Evolutionary conservation across 2,113 vertebrate genomes (phyloP).

Genomic region (Takifugu bimaculatus): DNA sequence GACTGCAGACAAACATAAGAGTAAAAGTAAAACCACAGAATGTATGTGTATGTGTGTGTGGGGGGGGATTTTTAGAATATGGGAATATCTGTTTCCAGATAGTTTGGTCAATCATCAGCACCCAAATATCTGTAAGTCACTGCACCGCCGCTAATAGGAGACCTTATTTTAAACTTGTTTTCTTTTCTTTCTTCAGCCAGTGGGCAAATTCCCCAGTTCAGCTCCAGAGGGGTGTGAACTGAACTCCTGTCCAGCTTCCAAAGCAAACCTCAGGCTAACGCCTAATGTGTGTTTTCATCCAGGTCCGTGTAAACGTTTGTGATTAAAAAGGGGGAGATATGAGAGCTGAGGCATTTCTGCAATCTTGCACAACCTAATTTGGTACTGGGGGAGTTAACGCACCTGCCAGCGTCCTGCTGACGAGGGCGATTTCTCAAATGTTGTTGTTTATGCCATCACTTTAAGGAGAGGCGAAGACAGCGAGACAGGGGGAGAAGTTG

Average conservation of each 20-base stretch:
- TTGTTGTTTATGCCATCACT: constrained; percentile 78
- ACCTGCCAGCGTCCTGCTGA: constrained; percentile 93
- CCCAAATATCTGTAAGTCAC: constrained; percentile 24
- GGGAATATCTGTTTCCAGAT: no score
- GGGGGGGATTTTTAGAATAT: no score
- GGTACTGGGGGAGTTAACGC: constrained; percentile 85
- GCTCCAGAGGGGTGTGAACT: constrained; percentile 15
- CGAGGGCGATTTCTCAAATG: constrained; percentile 81
- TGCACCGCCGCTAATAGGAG: constrained; percentile 10
- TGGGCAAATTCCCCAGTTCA: constrained; percentile 15
- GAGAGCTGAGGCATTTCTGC: constrained; percentile 74
- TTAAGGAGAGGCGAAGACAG: constrained; percentile 60
- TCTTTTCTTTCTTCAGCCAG: constrained; percentile 7
- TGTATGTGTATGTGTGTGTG: background rate
- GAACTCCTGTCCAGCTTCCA: constrained; percentile 21
- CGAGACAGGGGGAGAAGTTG: constrained; percentile 49
- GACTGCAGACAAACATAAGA: background rate
- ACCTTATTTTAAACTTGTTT: constrained; percentile 7
- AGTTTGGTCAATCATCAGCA: no score
- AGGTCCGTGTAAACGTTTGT: constrained; percentile 61
- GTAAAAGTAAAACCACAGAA: background rate
- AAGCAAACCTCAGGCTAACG: constrained; percentile 32
- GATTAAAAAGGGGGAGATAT: constrained; percentile 72
- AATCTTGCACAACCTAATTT: constrained; percentile 84
- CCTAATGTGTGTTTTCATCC: constrained; percentile 39